These are phyloP conservation scores for Peromyscus aztecus DNA, from an alignment of 2,797 vertebrate genomes.

Conservation along the genomic window DNA sequence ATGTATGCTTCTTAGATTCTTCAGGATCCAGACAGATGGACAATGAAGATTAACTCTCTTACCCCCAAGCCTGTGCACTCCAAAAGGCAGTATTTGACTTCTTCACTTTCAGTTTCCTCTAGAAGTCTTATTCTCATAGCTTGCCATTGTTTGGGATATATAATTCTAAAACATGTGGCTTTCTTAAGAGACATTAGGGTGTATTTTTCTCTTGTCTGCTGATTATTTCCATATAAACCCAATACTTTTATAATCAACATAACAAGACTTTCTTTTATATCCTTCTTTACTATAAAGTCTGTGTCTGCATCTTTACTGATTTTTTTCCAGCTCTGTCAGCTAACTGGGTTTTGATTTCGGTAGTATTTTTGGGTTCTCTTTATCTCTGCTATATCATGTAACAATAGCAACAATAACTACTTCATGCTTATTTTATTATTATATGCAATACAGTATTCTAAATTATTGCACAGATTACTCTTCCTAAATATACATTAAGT, in stretches of 20 bases:
- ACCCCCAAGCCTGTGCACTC: background rate
- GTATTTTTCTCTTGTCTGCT: background rate
- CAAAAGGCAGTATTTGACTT: background rate
- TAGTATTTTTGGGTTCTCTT: slow-evolving; percentile 8
- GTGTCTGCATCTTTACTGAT: background rate
- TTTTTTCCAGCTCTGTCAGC: background rate
- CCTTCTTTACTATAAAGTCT: background rate
- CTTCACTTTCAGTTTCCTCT: background rate
- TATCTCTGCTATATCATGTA: background rate
- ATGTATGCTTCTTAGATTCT: background rate
- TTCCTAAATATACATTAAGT: background rate
- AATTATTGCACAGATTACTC: background rate
- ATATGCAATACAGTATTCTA: background rate
- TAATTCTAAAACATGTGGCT: background rate
- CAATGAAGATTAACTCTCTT: background rate
- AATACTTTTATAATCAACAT: background rate
- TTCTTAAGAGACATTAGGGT: background rate
- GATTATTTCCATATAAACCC: background rate
- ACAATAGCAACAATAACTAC: background rate
- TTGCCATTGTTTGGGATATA: background rate
- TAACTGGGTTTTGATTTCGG: slow-evolving; percentile 17
- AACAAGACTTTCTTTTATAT: background rate
- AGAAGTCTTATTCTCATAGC: background rate
- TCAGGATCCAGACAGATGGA: background rate
- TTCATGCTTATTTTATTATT: background rate